Evolutionary conservation across 2,888 invertebrate genomes (phyloP).

Genomic region (Operophtera brumata): DNA sequence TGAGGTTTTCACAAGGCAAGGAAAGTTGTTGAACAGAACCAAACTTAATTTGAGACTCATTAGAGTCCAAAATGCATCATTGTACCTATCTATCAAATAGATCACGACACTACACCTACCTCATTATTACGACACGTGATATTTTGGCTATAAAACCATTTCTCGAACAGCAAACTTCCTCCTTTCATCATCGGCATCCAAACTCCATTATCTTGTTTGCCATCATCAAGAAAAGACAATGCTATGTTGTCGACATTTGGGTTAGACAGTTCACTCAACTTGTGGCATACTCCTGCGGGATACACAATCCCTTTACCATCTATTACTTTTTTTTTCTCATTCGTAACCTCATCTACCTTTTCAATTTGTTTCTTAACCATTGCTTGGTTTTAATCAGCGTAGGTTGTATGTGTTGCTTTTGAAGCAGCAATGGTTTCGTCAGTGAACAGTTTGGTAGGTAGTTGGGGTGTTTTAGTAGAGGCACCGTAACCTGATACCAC

Average conservation of each 20-base stretch:
- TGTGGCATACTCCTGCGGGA: constrained; percentile 67
- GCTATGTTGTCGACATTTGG: constrained; percentile 69
- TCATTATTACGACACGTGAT: constrained; percentile 7
- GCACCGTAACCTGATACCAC: constrained; percentile 65
- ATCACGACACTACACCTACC: too few relatives aligned
- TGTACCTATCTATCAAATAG: too few relatives aligned
- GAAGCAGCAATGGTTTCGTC: constrained; percentile 38
- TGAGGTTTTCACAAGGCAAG: too few relatives aligned
- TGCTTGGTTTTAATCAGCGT: constrained; percentile 29
- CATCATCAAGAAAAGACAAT: constrained; percentile 67
- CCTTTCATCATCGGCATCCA: constrained; percentile 36
- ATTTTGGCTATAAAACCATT: constrained; percentile 27
- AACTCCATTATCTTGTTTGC: constrained; percentile 51
- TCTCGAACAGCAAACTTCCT: constrained; percentile 30
- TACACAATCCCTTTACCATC: constrained; percentile 55
- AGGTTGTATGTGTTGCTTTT: background rate
- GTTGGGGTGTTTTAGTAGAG: constrained; percentile 36
- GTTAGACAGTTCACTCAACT: constrained; percentile 77
- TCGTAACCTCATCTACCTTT: constrained; percentile 12
- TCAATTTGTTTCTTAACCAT: constrained; percentile 37
- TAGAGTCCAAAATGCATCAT: too few relatives aligned
- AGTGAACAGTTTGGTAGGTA: constrained; percentile 11
- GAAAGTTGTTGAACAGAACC: too few relatives aligned
- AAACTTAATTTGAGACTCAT: too few relatives aligned
- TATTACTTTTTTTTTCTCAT: constrained; percentile 36